Evolutionary conservation across 2,797 vertebrate species (phyloP), one percentile per base, ranked within the genome.

Genomic region (Karalla daura): DNA sequence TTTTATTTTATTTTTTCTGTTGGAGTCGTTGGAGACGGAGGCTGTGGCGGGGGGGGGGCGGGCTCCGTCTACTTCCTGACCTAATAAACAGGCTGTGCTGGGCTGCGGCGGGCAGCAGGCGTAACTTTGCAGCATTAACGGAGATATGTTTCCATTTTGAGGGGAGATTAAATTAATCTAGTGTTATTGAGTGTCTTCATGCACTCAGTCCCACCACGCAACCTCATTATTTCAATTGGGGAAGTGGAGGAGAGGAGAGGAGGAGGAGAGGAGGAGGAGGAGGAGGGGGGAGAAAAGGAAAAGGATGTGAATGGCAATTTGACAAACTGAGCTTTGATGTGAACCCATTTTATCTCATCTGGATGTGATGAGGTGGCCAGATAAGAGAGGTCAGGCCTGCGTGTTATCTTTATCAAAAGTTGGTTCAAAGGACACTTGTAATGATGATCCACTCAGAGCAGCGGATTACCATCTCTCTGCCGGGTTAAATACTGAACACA

Each of bases 151-250:
- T 86, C 78, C 76, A 83, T 88, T 87, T 76, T 66, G 54, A 74
- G 75, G n/a, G 56, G 70, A 80, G 55, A 86, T 89, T 88, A 87
- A 88, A 73, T 83, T 53, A 89, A 89, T 90, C 83, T 86, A 30
- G 67, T 53, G 73, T 83, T 86, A 89, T 76, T 83, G 78, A 86
- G 74, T 63, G 72, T 54, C 52, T 78, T 87, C 82, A 88, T 90
- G 62, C 68, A 73, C 59, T 71, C 58, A 64, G 77, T 77, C 71
- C 78, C 83, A 72, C 72, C 73, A 83, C 53, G 47, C 80, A 72
- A 60, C 64, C 77, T 87, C 81, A 91, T 86, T 81, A 87, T 80
- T 79, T 85, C 60, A 78, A 66, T 49, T 51, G 41, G 43, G 28
- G 25, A 14, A 32, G 28, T 1, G 7, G 33, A 14, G 15, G 3